Conservation (phyloP, 2,113 vertebrate genomes). For the Arothron firmamentum region DNA sequence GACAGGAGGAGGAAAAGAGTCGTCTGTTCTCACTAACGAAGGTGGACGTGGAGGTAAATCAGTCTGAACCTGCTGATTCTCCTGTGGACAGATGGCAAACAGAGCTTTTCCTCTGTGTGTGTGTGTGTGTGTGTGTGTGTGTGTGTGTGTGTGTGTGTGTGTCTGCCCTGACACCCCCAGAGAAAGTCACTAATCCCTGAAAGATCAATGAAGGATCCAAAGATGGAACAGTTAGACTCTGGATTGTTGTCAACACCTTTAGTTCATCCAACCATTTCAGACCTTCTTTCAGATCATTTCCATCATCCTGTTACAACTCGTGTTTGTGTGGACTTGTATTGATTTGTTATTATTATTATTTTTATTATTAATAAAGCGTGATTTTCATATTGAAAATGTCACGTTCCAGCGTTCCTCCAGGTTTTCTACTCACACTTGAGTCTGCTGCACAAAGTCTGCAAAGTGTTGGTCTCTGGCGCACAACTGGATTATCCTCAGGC, state of each 20-base stretch:
- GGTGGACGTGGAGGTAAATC: neutral
- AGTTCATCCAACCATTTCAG: too few species aligned
- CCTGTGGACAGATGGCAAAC: neutral
- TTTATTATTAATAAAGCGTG: too few species aligned
- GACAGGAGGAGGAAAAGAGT: neutral
- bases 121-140: too few species aligned
- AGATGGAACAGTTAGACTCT: too few species aligned
- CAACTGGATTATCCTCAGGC: conserved; percentile 85
- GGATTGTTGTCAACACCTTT: too few species aligned
- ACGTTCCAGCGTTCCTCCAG: too few species aligned
- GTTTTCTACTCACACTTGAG: conserved; percentile 84
- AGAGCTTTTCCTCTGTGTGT: neutral
- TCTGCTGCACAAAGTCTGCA: conserved; percentile 85
- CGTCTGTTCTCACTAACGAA: neutral
- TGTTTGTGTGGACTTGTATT: neutral
- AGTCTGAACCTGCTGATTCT: neutral
- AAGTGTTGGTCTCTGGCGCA: conserved; percentile 85
- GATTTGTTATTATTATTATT: neutral
- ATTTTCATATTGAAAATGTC: too few species aligned
- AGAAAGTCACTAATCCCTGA: neutral
- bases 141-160: too few species aligned
- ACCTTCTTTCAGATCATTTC: too few species aligned
- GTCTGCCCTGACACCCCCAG: neutral
- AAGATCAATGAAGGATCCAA: neutral
- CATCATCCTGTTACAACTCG: too few species aligned